These are phyloP conservation scores for Melangyna quadrimaculata DNA, from an alignment of 2,888 invertebrate genomes.

Conservation along the genomic window DNA sequence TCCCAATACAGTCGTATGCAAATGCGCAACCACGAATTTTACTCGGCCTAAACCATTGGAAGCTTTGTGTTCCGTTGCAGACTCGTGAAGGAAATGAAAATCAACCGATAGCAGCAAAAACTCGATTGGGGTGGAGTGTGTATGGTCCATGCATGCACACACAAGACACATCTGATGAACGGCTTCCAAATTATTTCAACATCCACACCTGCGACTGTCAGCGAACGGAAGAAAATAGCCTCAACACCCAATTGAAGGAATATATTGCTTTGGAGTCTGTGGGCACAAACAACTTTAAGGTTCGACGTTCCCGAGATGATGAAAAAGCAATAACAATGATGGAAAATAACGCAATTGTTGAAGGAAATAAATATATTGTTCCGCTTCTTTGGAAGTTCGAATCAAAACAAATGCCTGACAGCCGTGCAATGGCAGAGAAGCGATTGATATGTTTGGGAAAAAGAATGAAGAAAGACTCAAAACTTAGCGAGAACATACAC, in stretches of 20 bases:
- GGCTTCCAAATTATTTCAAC: not conserved
- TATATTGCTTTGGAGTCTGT: not conserved
- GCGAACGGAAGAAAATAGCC: not conserved
- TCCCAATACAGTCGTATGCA: not conserved
- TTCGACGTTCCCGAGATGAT: not conserved
- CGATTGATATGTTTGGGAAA: not conserved
- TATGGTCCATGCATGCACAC: not conserved
- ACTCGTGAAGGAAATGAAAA: not conserved
- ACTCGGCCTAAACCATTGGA: not conserved
- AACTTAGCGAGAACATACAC: not conserved
- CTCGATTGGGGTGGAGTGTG: not conserved
- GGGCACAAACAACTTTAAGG: not conserved
- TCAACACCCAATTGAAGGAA: not conserved
- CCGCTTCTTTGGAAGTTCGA: not conserved
- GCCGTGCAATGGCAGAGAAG: not conserved
- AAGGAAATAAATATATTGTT: not conserved
- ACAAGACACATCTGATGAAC: not conserved
- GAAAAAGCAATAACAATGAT: not conserved
- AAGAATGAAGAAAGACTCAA: not conserved
- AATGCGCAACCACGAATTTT: not conserved
- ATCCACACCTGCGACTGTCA: not conserved
- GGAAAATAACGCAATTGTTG: not conserved
- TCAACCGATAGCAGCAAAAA: not conserved
- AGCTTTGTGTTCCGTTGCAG: not conserved
- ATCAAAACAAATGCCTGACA: not conserved